Conservation (phyloP, 2,113 vertebrate species). For the Carassius gibelio region DNA sequence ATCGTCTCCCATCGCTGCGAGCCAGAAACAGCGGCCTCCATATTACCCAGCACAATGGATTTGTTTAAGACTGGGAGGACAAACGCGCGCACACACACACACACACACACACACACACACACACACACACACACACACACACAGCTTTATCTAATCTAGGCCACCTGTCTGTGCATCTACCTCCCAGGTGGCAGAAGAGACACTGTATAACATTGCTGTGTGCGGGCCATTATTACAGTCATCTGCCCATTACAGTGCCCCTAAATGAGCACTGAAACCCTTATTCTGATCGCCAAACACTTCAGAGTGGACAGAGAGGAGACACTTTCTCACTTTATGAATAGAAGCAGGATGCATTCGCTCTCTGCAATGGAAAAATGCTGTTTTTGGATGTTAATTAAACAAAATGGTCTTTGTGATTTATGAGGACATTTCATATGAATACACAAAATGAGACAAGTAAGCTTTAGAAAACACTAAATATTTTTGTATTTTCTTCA, state of each 20-base stretch:
- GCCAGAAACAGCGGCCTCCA: conserved; percentile 70
- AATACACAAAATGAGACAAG: not conserved
- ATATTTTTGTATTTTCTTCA: not conserved
- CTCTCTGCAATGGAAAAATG: not conserved
- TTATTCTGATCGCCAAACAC: conserved; percentile 17
- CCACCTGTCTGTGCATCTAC: conserved; percentile 71
- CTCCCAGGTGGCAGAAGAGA: conserved; percentile 60
- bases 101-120: conserved; percentile 34
- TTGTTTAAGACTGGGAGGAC: conserved; percentile 71
- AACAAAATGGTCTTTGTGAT: not conserved
- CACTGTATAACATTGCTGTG: conserved; percentile 47
- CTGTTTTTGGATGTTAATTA: not conserved
- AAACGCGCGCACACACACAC: conserved; percentile 49
- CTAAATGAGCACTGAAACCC: conserved; percentile 42
- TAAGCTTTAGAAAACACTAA: not conserved
- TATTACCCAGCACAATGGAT: conserved; percentile 71
- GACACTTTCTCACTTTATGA: not conserved
- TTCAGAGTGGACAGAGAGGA: not conserved
- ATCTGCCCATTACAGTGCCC: conserved; percentile 39
- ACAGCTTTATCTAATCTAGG: conserved; percentile 74
- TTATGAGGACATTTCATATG: no score
- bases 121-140: conserved; percentile 15
- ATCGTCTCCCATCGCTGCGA: conserved; percentile 79
- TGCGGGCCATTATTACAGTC: conserved; percentile 54
- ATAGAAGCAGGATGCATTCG: not conserved